Base-by-base conservation (phyloP, 2,113 vertebrate species). In the Morone saxatilis region DNA sequence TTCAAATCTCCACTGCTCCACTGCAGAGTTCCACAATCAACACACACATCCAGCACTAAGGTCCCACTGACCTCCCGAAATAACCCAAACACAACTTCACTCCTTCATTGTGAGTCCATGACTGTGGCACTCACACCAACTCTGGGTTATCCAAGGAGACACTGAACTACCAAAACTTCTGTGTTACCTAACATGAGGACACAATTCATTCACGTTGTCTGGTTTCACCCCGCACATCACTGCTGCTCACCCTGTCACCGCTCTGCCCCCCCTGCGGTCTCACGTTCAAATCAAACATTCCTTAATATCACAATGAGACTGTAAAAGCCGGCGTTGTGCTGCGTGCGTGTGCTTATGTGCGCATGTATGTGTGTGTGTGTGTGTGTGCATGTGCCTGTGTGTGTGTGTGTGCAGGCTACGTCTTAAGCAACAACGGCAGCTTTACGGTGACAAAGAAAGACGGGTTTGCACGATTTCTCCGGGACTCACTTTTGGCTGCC, bases 381-480 rank as follows among this genome's bases (percentile, higher is more conserved):
- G 41, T 25, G 41, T 43, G 79, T 45, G 48, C 4, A 17, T 48
- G 36, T 31, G 9, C 10, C 20, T 63, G 61, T 6, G 61, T 25
- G 50, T 17, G 68, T 8, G 71, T 20, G 62, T 19, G 65, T 20
- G 69, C 17, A 50, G 16, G 36, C 67, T 70, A 67, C 72, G 79
- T 84, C 84, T 88, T 76, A 45, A 45, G 87, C 76, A 76, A 70
- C 80, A 84, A 36, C 86, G 73, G 69, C 87, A 80, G 80, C 81
- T 86, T 69, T 10, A 67, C 74, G 74, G 86, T 88, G 90, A 92
- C 92, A 93, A 90, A 89, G 85, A 82, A 87, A 92, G 53, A 65
- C 68, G 76, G 31, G 50, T 84, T 20, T 60, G 80, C 76, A 48
- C 51, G 80, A 31, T 85, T 38, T 72, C 61, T 73, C 68, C 78